phyloP scores from a whole-genome alignment of 2,797 vertebrate genomes.

The Leontocebus nigricollis region DNA sequence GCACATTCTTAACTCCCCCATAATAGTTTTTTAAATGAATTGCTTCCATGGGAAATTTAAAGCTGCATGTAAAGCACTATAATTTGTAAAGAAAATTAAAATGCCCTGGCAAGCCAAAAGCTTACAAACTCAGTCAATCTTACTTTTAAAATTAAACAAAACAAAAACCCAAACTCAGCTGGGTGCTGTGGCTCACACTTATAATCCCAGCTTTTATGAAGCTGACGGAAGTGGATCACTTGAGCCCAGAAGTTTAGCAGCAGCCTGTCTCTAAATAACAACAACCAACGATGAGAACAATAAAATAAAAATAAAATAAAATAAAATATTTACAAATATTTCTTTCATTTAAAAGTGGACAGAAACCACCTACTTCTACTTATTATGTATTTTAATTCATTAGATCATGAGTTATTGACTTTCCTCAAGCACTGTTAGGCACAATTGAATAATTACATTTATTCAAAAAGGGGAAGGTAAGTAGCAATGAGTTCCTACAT shows the following conservation, averaged over 20 bases:
- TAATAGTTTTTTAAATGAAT: background rate
- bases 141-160: background rate
- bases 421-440: background rate
- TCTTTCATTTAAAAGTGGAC: slow-evolving; percentile 17
- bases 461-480: background rate
- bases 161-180: background rate
- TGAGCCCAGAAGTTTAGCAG: background rate
- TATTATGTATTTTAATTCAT: background rate
- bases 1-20: background rate
- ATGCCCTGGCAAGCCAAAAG: background rate
- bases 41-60: background rate
- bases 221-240: background rate
- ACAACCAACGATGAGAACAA: too few relatives aligned
- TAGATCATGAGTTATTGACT: background rate
- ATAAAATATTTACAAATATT: background rate
- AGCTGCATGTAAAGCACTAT: background rate
- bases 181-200: background rate
- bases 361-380: background rate
- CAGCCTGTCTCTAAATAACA: background rate
- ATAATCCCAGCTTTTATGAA: background rate
- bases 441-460: background rate
- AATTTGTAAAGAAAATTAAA: background rate
- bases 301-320: background rate
- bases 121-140: background rate
- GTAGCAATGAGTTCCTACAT: background rate